phyloP scores from a whole-genome alignment of 2,797 vertebrate species.

The Ispidina picta region DNA sequence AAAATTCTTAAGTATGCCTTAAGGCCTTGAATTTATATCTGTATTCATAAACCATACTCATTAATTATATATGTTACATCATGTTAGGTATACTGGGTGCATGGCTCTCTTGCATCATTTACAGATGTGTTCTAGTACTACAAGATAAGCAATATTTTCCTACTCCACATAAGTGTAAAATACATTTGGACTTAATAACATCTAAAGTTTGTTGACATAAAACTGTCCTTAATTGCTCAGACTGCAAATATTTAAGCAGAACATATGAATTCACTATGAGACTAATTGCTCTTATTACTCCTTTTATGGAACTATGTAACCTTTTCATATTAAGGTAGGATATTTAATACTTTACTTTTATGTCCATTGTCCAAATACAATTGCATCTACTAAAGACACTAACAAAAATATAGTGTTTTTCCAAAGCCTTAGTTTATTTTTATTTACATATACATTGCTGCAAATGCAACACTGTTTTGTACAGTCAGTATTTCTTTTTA shows the following conservation, averaged over 20 bases:
- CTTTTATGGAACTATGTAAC: background rate
- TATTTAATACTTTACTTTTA: background rate
- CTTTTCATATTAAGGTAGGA: background rate
- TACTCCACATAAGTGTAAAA: background rate
- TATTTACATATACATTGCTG: background rate
- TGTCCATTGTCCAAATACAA: background rate
- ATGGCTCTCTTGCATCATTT: background rate
- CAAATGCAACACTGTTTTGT: background rate
- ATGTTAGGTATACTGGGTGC: background rate
- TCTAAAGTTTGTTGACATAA: background rate
- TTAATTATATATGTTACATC: background rate
- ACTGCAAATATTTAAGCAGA: background rate
- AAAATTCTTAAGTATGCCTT: background rate
- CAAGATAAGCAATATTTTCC: background rate
- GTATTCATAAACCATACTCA: background rate
- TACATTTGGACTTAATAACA: background rate
- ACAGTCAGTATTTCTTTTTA: background rate
- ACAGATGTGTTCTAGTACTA: background rate
- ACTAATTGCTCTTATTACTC: background rate
- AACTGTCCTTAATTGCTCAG: background rate
- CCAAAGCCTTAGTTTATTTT: background rate
- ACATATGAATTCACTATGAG: background rate
- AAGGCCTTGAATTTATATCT: constrained; percentile 1
- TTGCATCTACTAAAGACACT: background rate
- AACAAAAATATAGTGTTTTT: background rate